These are phyloP conservation scores for Chelonus formosanus DNA, from an alignment of 2,888 invertebrate species.

Conservation along the genomic window DNA sequence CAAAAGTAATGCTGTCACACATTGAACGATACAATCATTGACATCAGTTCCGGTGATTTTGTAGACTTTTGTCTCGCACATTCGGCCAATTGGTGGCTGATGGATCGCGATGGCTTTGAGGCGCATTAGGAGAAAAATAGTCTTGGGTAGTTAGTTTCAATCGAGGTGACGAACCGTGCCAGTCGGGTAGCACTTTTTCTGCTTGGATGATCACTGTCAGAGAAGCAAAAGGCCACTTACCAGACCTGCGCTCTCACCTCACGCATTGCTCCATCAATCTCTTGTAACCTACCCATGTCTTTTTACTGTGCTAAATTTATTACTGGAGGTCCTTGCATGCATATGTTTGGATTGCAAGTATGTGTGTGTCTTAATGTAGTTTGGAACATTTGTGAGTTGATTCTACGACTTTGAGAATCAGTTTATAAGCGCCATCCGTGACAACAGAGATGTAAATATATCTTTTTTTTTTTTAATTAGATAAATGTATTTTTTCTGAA, in stretches of 20 bases:
- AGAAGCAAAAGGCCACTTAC: conserved; percentile 53
- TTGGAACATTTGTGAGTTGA: background rate
- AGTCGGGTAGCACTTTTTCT: conserved; percentile 54
- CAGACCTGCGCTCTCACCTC: conserved; percentile 53
- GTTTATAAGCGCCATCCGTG: too few relatives aligned
- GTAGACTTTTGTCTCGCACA: conserved; percentile 4
- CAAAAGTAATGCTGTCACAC: too few relatives aligned
- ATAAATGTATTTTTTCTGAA: too few relatives aligned
- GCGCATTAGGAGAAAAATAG: conserved; percentile 38
- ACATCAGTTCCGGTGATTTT: too few relatives aligned
- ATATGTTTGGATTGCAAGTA: conserved; percentile 37
- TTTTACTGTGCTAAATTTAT: conserved; percentile 55
- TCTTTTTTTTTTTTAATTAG: too few relatives aligned
- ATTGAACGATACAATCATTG: too few relatives aligned
- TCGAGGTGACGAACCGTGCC: conserved; percentile 42
- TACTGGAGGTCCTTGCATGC: conserved; percentile 44
- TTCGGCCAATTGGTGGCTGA: conserved; percentile 15
- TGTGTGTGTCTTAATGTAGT: background rate
- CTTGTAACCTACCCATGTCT: conserved; percentile 52
- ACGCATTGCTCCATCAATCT: conserved; percentile 58
- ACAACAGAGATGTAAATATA: too few relatives aligned
- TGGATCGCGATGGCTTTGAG: conserved; percentile 47
- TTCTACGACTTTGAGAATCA: too few relatives aligned
- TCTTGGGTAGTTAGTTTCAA: conserved; percentile 42
- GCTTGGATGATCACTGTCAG: conserved; percentile 53